phyloP scores from a whole-genome alignment of 2,113 vertebrate genomes.

The Pogona vitticeps region DNA sequence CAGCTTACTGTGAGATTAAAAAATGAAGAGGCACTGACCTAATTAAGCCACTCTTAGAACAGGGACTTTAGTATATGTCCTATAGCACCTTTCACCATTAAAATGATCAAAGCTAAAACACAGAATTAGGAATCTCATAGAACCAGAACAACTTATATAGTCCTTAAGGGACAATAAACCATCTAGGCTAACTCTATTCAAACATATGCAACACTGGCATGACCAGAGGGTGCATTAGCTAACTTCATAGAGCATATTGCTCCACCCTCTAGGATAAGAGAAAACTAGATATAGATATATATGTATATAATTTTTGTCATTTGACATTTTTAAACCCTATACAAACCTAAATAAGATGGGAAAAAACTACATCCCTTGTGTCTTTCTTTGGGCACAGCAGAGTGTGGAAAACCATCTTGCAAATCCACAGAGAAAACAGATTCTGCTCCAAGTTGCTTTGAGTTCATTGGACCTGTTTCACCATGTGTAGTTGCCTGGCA shows the following conservation, averaged over 20 bases:
- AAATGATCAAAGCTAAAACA: not conserved
- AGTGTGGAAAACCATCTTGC: not conserved
- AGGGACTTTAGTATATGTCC: not conserved
- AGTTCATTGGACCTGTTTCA: constrained; percentile 21
- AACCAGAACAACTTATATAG: not conserved
- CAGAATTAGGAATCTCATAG: not conserved
- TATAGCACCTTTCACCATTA: not conserved
- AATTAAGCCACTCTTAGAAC: not conserved
- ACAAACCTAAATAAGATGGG: not conserved
- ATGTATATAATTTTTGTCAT: not conserved
- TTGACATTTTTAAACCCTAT: not conserved
- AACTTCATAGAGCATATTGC: not conserved
- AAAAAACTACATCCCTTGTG: not conserved
- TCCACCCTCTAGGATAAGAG: not conserved
- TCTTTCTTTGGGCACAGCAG: constrained; percentile 5
- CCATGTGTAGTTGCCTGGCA: constrained; percentile 25
- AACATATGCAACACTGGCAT: not conserved
- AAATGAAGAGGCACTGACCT: not conserved
- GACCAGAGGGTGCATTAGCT: not conserved
- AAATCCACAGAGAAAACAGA: constrained; percentile 26
- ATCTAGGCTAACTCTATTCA: not conserved
- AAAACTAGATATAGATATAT: not conserved
- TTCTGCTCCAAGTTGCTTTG: constrained; percentile 25
- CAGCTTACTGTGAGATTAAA: not conserved
- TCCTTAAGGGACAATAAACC: not conserved